Evolutionary conservation across 1,140 invertebrate genomes (phyloP).

Genomic region (Thalassaphorura encarpata): DNA sequence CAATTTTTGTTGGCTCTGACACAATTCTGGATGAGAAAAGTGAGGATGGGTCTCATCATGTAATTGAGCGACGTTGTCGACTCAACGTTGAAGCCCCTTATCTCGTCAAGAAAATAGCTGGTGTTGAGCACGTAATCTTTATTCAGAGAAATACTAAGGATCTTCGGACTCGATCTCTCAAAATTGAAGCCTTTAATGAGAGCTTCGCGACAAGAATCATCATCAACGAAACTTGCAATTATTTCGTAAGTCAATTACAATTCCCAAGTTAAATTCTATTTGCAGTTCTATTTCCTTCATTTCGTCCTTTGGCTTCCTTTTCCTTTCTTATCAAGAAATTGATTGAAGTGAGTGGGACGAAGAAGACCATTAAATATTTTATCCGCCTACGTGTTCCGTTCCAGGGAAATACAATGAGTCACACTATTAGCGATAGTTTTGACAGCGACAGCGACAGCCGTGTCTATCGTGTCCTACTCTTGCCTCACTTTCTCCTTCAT

Average conservation of each 20-base stretch:
- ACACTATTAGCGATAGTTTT: too few species aligned
- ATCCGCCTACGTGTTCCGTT: too few species aligned
- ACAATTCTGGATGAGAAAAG: constrained; percentile 65
- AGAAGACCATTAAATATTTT: too few species aligned
- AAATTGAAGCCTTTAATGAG: constrained; percentile 91
- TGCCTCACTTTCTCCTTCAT: too few species aligned
- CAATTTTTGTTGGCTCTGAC: constrained; percentile 85
- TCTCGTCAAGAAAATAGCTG: constrained; percentile 86
- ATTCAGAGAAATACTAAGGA: constrained; percentile 86
- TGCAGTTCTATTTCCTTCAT: constrained; percentile 3
- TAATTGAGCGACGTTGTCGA: constrained; percentile 81
- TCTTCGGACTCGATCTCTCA: constrained; percentile 60
- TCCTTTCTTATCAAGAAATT: too few species aligned
- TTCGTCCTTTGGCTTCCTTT: background rate
- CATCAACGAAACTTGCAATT: constrained; percentile 84
- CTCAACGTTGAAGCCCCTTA: constrained; percentile 92
- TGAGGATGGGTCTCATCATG: constrained; percentile 64
- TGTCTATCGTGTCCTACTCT: too few species aligned
- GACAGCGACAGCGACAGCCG: too few species aligned
- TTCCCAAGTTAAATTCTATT: constrained; percentile 6
- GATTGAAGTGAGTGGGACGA: too few species aligned
- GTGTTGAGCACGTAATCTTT: constrained; percentile 86
- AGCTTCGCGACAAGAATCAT: constrained; percentile 75
- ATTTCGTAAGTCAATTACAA: constrained; percentile 61
- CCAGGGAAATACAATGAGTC: constrained; percentile 1